Conservation (phyloP, 2,888 invertebrate species). For the Embidobia sp. region DNA sequence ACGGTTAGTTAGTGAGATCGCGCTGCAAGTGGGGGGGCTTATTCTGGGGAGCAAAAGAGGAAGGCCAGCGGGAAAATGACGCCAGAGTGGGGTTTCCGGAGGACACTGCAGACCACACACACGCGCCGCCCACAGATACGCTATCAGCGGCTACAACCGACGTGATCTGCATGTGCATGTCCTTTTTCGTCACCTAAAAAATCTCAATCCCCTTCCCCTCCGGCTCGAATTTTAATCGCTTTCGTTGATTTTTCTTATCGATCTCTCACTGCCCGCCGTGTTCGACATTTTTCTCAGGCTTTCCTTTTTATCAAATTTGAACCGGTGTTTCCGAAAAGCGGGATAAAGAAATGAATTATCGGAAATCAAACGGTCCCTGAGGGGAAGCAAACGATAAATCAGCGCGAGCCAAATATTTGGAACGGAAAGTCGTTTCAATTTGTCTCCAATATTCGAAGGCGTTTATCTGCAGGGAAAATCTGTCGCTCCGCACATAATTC, state of each 20-base stretch:
- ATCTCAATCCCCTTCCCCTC: constrained; percentile 39
- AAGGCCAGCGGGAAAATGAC: constrained; percentile 49
- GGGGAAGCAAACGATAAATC: constrained; percentile 30
- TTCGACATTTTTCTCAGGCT: constrained; percentile 8
- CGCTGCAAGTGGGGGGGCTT: constrained; percentile 55
- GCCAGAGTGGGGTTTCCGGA: constrained; percentile 65
- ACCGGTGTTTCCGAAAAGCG: background rate
- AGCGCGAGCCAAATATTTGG: constrained; percentile 28
- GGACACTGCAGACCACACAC: constrained; percentile 80
- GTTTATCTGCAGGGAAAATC: constrained; percentile 39
- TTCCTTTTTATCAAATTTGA: constrained; percentile 14
- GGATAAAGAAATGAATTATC: constrained; percentile 35
- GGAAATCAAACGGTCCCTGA: constrained; percentile 11
- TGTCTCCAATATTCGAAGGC: constrained; percentile 13
- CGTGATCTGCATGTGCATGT: constrained; percentile 81
- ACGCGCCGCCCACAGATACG: constrained; percentile 81
- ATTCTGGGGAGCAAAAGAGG: constrained; percentile 59
- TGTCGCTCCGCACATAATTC: background rate
- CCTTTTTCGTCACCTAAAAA: constrained; percentile 71
- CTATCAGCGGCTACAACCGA: constrained; percentile 80
- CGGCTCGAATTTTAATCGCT: constrained; percentile 31
- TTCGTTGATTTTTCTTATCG: constrained; percentile 14
- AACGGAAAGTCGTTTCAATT: constrained; percentile 26
- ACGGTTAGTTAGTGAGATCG: constrained; percentile 45
- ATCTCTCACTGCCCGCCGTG: no score